A percentile compares a stretch with the other conserved stretches of the same genome.
phyloP scores from a whole-genome alignment of 2,113 vertebrate genomes.

The Epinephelus fuscoguttatus region DNA sequence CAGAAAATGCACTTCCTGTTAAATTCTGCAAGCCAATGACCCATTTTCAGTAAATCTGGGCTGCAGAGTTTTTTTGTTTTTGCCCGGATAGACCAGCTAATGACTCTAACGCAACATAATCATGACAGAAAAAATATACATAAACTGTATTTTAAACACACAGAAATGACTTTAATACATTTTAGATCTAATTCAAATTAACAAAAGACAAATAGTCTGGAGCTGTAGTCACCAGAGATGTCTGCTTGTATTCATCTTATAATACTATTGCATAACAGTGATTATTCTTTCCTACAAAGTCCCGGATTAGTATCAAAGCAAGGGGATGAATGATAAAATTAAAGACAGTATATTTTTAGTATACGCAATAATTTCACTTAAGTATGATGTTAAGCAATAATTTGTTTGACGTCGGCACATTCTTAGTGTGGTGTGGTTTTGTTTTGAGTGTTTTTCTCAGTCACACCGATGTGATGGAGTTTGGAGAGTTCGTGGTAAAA shows the following conservation, averaged over 20 bases:
- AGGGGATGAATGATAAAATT: neutral
- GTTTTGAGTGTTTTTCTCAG: neutral
- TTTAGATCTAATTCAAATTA: neutral
- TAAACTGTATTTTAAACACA: neutral
- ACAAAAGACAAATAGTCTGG: neutral
- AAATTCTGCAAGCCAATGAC: neutral
- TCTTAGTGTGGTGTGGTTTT: neutral
- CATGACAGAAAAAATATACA: neutral
- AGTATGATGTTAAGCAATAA: neutral
- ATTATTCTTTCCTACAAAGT: neutral
- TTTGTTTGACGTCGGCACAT: neutral
- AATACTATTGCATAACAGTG: neutral
- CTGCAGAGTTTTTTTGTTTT: neutral
- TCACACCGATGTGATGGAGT: neutral
- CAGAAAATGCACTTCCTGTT: slow-evolving; percentile 35
- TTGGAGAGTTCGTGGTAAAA: neutral
- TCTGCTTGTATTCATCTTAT: neutral
- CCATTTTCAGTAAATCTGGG: neutral
- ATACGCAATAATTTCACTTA: neutral
- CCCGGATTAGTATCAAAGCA: neutral
- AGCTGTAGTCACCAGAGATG: neutral
- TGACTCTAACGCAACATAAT: neutral
- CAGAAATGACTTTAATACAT: neutral
- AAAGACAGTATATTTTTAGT: neutral
- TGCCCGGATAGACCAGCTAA: neutral